phyloP scores from a whole-genome alignment of 2,888 invertebrate genomes.

The Hetaerina titia region DNA sequence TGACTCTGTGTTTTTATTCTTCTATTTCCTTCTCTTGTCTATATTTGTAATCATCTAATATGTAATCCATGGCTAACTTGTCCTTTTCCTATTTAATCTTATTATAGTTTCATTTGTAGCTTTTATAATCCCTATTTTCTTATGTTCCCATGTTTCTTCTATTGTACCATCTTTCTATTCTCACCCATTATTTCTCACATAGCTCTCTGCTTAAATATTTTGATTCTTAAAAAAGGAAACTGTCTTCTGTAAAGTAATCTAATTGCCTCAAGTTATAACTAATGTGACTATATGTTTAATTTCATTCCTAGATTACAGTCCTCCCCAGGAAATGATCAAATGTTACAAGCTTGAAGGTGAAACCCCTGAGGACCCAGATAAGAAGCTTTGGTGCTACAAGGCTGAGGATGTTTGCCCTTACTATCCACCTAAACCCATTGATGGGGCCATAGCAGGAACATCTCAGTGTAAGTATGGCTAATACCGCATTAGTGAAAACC shows the following conservation, averaged over 20 bases:
- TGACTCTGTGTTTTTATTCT: too few relatives aligned
- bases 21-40: too few relatives aligned
- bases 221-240: background rate
- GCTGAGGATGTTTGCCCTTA: constrained; percentile 1
- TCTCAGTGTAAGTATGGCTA: background rate
- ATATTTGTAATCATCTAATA: too few relatives aligned
- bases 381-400: constrained; percentile 33
- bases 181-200: too few relatives aligned
- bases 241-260: background rate
- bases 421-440: background rate
- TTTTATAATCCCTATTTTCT: too few relatives aligned
- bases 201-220: too few relatives aligned
- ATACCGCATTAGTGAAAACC: background rate
- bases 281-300: background rate
- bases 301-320: background rate
- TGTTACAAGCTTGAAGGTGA: background rate
- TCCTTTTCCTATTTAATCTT: too few relatives aligned
- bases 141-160: too few relatives aligned
- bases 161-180: too few relatives aligned
- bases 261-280: background rate
- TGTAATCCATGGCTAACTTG: too few relatives aligned
- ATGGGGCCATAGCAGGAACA: background rate
- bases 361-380: background rate
- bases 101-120: too few relatives aligned
- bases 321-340: background rate